phyloP scores from a whole-genome alignment of 2,888 invertebrate genomes.

The Drosophila fulvimacula region DNA sequence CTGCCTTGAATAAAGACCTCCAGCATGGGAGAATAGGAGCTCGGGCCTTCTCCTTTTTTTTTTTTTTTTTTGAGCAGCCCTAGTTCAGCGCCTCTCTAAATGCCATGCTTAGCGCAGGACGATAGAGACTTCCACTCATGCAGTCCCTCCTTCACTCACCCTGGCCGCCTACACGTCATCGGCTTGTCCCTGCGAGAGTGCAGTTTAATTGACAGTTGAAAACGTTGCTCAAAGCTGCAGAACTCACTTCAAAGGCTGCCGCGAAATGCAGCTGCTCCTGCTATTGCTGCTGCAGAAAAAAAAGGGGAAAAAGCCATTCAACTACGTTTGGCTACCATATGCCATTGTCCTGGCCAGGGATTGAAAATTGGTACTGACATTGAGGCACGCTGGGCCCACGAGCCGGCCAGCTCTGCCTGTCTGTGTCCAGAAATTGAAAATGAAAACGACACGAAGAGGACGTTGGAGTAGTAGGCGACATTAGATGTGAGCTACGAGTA shows the following conservation, averaged over 20 bases:
- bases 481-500: conserved; percentile 3
- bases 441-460: neutral
- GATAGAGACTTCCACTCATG: conserved; percentile 12
- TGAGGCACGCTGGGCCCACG: neutral
- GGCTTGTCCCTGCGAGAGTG: conserved; percentile 58
- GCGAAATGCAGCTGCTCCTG: conserved; percentile 36
- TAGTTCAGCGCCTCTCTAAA: conserved; percentile 34
- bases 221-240: conserved; percentile 57
- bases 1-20: conserved; percentile 51
- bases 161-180: conserved; percentile 36
- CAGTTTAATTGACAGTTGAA: conserved; percentile 68
- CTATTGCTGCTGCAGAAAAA: conserved; percentile 14
- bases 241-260: conserved; percentile 63
- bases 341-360: conserved; percentile 49
- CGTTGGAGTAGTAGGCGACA: conserved; percentile 1
- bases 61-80: conserved; percentile 9
- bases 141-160: neutral
- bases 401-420: neutral
- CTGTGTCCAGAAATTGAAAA: conserved; percentile 10
- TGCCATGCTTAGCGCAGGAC: conserved; percentile 50
- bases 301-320: conserved; percentile 24
- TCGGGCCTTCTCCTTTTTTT: conserved; percentile 3
- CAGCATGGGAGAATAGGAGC: conserved; percentile 12
- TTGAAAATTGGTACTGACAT: conserved; percentile 12
- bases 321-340: conserved; percentile 37